A percentile compares a stretch with the other conserved stretches of the same genome.
Conservation (phyloP, 1,140 invertebrate genomes). For the Hyles vespertilio region DNA sequence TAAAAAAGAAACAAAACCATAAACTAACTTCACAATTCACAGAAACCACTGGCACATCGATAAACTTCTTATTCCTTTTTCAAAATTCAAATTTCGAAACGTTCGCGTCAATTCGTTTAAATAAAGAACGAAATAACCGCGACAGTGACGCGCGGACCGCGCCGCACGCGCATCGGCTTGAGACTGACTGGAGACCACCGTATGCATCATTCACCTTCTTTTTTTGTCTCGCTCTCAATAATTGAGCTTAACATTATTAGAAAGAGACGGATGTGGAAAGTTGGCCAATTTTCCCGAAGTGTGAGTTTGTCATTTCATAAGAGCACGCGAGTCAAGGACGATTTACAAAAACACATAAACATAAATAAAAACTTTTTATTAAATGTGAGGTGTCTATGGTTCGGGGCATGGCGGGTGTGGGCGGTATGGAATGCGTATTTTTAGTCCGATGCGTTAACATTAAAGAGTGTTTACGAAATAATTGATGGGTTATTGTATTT, state of each 20-base stretch:
- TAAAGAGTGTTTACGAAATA: no score
- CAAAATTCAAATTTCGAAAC: slow-evolving; percentile 22
- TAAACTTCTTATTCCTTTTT: slow-evolving; percentile 56
- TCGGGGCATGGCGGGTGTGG: slow-evolving; percentile 22
- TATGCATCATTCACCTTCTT: slow-evolving; percentile 47
- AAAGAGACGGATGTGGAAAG: slow-evolving; percentile 35
- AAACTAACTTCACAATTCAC: slow-evolving; percentile 28
- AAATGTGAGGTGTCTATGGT: slow-evolving; percentile 43
- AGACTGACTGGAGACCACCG: slow-evolving; percentile 64
- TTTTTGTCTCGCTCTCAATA: slow-evolving; percentile 37
- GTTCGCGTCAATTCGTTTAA: slow-evolving; percentile 33
- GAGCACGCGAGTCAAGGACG: slow-evolving; percentile 54
- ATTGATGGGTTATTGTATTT: no score
- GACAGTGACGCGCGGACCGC: slow-evolving; percentile 39
- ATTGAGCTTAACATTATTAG: slow-evolving; percentile 22
- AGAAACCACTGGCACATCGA: slow-evolving; percentile 39
- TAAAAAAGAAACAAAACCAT: slow-evolving; percentile 17
- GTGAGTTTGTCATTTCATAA: slow-evolving; percentile 50
- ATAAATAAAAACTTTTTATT: slow-evolving; percentile 37
- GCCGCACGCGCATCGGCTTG: slow-evolving; percentile 55
- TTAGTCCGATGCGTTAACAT: slow-evolving; percentile 15
- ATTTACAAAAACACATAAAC: slow-evolving; percentile 44
- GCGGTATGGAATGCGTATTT: slow-evolving; percentile 36
- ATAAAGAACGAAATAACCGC: slow-evolving; percentile 28
- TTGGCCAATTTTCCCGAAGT: slow-evolving; percentile 35